Evolutionary conservation across 2,797 vertebrate genomes (phyloP).

Genomic region (Octomys mimax): DNA sequence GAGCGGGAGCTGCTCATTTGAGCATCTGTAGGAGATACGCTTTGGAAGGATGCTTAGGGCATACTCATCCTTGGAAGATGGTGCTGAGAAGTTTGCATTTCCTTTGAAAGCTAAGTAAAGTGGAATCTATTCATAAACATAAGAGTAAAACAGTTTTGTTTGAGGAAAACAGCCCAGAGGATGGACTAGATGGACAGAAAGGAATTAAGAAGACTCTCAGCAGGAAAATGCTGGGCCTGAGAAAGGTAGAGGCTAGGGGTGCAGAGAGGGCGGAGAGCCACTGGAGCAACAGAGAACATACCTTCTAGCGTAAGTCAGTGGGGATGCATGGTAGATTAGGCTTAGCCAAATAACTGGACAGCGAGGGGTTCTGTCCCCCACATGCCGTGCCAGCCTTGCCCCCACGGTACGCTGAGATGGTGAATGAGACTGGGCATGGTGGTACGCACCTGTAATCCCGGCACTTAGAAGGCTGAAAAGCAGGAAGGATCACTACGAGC

Average conservation of each 20-base stretch:
- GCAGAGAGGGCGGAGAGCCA: not conserved
- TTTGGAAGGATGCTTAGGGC: not conserved
- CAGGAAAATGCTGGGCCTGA: not conserved
- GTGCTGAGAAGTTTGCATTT: not conserved
- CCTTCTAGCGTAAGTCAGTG: not conserved
- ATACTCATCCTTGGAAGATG: not conserved
- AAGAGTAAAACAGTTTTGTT: not conserved
- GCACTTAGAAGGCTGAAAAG: too few species aligned
- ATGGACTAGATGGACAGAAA: not conserved
- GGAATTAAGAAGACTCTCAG: not conserved
- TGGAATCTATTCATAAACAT: not conserved
- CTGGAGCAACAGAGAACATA: not conserved
- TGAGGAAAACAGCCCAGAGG: conserved; percentile 34
- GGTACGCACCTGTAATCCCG: too few species aligned
- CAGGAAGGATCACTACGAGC: too few species aligned
- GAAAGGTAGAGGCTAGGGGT: not conserved
- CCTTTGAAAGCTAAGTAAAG: not conserved
- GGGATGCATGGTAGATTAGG: not conserved
- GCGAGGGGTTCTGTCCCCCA: too few species aligned
- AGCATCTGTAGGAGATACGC: not conserved
- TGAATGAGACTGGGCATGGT: too few species aligned
- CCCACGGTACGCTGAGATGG: too few species aligned
- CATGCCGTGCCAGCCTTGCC: too few species aligned
- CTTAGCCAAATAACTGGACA: not conserved
- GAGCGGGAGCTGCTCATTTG: conserved; percentile 1